Conservation (phyloP, 2,888 invertebrate genomes). For the Xylocampa areola region DNA sequence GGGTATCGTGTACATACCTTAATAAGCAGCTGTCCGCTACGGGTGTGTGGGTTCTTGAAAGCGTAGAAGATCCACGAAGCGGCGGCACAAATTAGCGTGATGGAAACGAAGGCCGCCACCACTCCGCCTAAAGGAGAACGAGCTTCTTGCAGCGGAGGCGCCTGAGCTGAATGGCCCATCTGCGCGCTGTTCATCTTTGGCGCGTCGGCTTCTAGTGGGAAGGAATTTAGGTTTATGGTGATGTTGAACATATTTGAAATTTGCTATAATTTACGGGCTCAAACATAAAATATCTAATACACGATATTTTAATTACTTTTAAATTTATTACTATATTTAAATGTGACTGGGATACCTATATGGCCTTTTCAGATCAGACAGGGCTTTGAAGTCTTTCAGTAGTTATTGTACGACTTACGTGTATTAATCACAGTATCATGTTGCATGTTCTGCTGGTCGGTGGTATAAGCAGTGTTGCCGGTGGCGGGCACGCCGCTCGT, state of each 20-base stretch:
- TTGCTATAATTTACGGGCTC: no score
- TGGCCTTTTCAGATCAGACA: no score
- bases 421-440: slow-evolving; percentile 68
- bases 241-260: no score
- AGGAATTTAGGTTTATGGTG: no score
- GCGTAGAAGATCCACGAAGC: slow-evolving; percentile 97
- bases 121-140: slow-evolving; percentile 76
- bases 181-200: slow-evolving; percentile 7
- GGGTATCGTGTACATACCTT: no score
- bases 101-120: slow-evolving; percentile 92
- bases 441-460: slow-evolving; percentile 63
- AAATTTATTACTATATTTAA: no score
- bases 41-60: slow-evolving; percentile 98
- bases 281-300: no score
- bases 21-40: slow-evolving; percentile 98
- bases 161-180: slow-evolving; percentile 12
- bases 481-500: slow-evolving; percentile 39
- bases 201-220: slow-evolving; percentile 24
- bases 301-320: no score
- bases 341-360: no score
- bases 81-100: slow-evolving; percentile 92
- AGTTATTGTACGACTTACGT: slow-evolving; percentile 45
- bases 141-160: slow-evolving; percentile 33
- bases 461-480: slow-evolving; percentile 73
- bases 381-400: no score